Base-by-base conservation (phyloP, 2,888 invertebrate genomes). In the Muscina levida region DNA sequence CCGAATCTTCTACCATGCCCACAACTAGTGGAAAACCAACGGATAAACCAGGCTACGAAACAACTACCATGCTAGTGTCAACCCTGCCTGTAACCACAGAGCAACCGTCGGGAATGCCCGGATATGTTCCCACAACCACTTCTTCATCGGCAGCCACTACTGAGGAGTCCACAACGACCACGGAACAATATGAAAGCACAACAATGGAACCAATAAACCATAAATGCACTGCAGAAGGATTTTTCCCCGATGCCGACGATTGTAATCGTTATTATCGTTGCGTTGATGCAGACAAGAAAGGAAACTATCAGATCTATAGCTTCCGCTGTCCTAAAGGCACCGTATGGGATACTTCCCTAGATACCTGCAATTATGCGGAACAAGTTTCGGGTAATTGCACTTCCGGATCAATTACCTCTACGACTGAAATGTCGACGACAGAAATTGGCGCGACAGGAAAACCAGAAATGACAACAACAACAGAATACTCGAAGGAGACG, bases 221-320 rank as follows among this genome's bases (percentile, higher is more conserved):
- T 56, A 84, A 84, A 46, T 92, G 92, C 77, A 85, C 84, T 0
- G 68, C 83, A 1, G 92, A 91, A 83, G 92, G 92, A 44, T 92
- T 90, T 85, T 86, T 91, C 77, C 87, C 90, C 0, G 91, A 92
- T 87, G 86, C 88, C 0, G 82, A 89, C 2, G 91, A 93, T 82
- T 93, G 93, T 83, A 92, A 88, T 73, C 93, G 92, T 82, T 93
- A 93, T 87, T 93, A 92, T 82, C 91, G 93, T 56, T 93, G 93
- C 83, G 91, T 91, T 0, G 89, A 90, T 62, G 74, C 84, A 2
- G 85, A 85, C 15, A 83, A 85, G 46, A 89, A 91, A 67, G 91
- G 91, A 1, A 90, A 89, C 1, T 92, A 88, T 82, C 90, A 86
- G 19, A 91, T 90, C 39, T 91, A 92, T 82, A 91, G 92, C 57